phyloP scores from a whole-genome alignment of 92 coral and sea anemone genomes.

The Zoanthus sociatus region DNA sequence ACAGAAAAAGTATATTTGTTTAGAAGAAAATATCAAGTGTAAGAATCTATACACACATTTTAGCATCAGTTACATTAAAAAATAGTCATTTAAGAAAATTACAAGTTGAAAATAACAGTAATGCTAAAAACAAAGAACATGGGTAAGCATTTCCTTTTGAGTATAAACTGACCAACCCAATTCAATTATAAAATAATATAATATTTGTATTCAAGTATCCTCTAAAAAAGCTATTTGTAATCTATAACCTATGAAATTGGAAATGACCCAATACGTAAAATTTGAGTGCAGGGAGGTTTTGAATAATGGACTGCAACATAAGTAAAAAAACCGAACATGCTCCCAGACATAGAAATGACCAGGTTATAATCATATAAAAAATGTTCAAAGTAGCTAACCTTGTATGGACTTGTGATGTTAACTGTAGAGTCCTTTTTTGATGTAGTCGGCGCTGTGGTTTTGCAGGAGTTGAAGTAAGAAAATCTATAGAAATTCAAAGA shows the following conservation, averaged over 20 bases:
- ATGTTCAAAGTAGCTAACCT: conserved; percentile 19
- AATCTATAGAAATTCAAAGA: neutral
- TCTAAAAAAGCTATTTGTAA: conserved; percentile 3
- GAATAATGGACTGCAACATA: no score
- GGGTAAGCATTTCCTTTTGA: conserved; percentile 6
- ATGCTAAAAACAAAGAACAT: conserved; percentile 10
- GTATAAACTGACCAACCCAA: neutral
- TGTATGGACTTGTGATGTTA: conserved; percentile 16
- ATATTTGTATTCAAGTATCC: conserved; percentile 1
- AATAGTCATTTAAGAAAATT: neutral
- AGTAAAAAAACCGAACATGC: no score
- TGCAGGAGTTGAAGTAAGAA: conserved; percentile 6
- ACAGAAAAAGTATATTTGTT: conserved; percentile 3
- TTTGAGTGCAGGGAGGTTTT: neutral
- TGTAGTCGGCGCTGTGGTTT: conserved; percentile 14
- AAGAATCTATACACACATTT: neutral
- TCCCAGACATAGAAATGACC: neutral
- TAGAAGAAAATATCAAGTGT: neutral
- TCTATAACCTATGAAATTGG: neutral
- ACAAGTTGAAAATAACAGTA: neutral
- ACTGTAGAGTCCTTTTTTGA: conserved; percentile 12
- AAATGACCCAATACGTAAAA: neutral
- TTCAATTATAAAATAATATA: neutral
- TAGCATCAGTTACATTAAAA: neutral
- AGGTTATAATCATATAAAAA: neutral